Percentiles rank a stretch among this genome's conserved stretches.
phyloP scores from a whole-genome alignment of 2,797 vertebrate genomes.

The Hydrocynus forskahlii region DNA sequence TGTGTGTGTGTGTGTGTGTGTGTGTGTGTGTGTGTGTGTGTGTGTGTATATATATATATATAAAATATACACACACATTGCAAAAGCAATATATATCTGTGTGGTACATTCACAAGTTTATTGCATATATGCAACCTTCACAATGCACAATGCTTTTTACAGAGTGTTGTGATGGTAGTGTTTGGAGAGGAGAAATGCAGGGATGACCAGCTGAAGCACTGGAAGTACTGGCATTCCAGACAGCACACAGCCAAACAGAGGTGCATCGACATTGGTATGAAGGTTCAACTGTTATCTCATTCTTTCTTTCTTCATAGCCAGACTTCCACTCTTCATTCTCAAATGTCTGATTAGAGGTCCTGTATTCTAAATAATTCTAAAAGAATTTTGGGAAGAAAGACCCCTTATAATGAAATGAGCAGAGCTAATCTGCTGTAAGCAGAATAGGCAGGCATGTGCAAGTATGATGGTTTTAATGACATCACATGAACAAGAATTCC shows the following conservation, averaged over 20 bases:
- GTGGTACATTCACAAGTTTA: neutral
- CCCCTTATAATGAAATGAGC: too few relatives aligned
- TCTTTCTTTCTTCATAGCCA: neutral
- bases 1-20: too few relatives aligned
- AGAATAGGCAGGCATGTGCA: too few relatives aligned
- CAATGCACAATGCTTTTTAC: neutral
- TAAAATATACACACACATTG: too few relatives aligned
- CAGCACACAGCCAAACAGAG: constrained; percentile 98
- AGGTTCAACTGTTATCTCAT: neutral
- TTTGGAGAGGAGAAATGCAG: constrained; percentile 98
- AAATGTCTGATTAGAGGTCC: too few relatives aligned
- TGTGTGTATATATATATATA: neutral
- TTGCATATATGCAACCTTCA: neutral
- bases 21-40: neutral
- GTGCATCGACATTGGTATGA: constrained; percentile 96
- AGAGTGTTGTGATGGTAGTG: constrained; percentile 99
- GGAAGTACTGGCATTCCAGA: constrained; percentile 99
- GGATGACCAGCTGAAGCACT: constrained; percentile 96
- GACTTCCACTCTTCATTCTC: neutral
- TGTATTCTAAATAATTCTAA: too few relatives aligned
- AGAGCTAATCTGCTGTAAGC: too few relatives aligned
- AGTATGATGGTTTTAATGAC: too few relatives aligned
- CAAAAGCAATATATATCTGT: neutral
- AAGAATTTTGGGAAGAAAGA: too few relatives aligned
- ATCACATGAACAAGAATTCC: too few relatives aligned